phyloP scores from a whole-genome alignment of 2,113 vertebrate species.

The Grammomys dolichurus region DNA sequence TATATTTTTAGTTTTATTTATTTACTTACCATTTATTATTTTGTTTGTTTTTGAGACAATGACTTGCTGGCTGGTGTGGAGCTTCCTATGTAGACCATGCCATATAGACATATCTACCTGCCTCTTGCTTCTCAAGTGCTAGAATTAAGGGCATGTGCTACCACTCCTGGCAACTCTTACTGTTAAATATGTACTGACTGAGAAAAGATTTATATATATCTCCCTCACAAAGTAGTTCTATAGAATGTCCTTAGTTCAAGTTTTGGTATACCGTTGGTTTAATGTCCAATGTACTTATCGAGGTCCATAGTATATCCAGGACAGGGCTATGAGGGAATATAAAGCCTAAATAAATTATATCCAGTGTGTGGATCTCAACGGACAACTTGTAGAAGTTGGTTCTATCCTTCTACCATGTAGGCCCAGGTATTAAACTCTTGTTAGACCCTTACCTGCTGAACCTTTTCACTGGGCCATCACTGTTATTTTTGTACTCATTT shows the following conservation, averaged over 20 bases:
- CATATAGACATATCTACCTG: not conserved
- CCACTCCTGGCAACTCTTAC: not conserved
- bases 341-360: not conserved
- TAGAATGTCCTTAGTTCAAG: constrained; percentile 44
- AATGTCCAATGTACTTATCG: constrained; percentile 24
- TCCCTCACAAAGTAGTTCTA: constrained; percentile 49
- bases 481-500: constrained; percentile 10
- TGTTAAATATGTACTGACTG: not conserved
- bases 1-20: not conserved
- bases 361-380: not conserved
- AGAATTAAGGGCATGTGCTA: not conserved
- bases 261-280: not conserved
- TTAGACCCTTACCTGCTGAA: not conserved
- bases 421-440: not conserved
- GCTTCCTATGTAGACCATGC: not conserved
- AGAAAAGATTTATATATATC: constrained; percentile 56
- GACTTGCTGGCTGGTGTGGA: not conserved
- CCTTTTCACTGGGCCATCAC: not conserved
- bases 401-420: not conserved
- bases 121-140: not conserved
- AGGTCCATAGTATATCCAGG: not conserved
- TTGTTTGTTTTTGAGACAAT: not conserved
- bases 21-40: not conserved
- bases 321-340: not conserved
- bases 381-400: not conserved